Conservation (phyloP, 2,888 invertebrate genomes). For the Drepanosiphum platanoidis region DNA sequence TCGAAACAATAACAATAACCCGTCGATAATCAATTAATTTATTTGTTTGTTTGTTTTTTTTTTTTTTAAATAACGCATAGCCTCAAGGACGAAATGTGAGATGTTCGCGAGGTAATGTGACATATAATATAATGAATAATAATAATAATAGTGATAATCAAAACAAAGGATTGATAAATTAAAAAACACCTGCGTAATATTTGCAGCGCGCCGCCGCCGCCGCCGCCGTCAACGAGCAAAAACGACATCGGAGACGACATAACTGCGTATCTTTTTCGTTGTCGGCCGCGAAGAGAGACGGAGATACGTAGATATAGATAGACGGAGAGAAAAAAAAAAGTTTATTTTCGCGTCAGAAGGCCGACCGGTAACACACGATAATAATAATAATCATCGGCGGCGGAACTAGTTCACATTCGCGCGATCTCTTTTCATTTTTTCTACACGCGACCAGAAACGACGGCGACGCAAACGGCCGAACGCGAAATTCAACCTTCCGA, state of each 20-base stretch:
- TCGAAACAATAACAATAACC: neutral
- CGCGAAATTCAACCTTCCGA: neutral
- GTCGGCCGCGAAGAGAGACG: too few relatives aligned
- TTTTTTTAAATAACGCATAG: neutral
- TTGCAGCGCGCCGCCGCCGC: neutral
- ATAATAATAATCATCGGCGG: neutral
- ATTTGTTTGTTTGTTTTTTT: neutral
- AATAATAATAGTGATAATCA: neutral
- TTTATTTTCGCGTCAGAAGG: neutral
- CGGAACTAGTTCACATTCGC: neutral
- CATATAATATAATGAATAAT: neutral
- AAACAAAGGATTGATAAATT: constrained; percentile 10
- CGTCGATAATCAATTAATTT: neutral
- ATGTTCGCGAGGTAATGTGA: neutral
- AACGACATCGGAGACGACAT: neutral
- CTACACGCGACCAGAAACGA: neutral
- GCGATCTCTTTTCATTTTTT: neutral
- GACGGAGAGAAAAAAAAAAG: neutral
- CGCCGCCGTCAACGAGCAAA: too few relatives aligned
- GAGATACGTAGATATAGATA: too few relatives aligned
- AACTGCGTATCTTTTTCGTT: too few relatives aligned
- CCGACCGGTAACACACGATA: neutral
- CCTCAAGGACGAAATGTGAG: neutral
- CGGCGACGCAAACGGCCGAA: too few relatives aligned
- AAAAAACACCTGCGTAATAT: neutral